Evolutionary conservation across 2,113 vertebrate species (phyloP), one percentile per base, ranked within the genome.

Genomic region (Parus major): DNA sequence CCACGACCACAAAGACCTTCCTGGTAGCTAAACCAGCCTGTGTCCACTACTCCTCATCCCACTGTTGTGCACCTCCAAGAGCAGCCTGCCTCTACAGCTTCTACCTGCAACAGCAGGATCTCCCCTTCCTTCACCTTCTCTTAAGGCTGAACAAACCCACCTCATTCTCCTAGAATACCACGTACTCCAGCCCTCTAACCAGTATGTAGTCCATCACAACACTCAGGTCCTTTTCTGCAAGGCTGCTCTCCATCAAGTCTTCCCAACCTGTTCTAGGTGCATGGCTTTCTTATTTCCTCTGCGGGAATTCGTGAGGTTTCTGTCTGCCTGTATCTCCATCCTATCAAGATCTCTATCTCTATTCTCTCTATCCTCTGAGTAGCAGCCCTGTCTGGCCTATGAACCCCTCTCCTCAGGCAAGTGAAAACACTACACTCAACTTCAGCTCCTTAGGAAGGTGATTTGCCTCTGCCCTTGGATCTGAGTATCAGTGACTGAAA

Each of bases 181-280:
- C 0, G 0, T 47, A 55, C 42, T 86, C 19, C 71, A 83, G 71
- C 12, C 6, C 52, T 4, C 27, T 35, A 42, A 71, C 8, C 5
- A 65, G 17, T 9, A 5, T 0, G 4, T 9, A 20, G 10, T 25
- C 46, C 31, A n/a, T 13, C 55, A 76, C 23, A 46, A 44, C 27
- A 41, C 18, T 20, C 0, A 0, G n/a, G 31, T 82, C 33, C 33
- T 75, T 27, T 59, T 42, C 71, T 39, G 19, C 68, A 93, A 49
- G 49, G 55, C 19, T 61, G 46, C 72, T 70, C 69, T 49, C 69
- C 55, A 55, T 15, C 27, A 46, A 53, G 42, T 28, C 64, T 49
- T 55, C 46, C n/a, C 53, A 77, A 28, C 12, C 49, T 61, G 27
- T 49, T 36, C 47, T 8, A 52, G 23, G 11, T 6, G 5, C 49